Base-by-base conservation (phyloP, 2,888 invertebrate genomes). In the Diachrysia chrysitis region DNA sequence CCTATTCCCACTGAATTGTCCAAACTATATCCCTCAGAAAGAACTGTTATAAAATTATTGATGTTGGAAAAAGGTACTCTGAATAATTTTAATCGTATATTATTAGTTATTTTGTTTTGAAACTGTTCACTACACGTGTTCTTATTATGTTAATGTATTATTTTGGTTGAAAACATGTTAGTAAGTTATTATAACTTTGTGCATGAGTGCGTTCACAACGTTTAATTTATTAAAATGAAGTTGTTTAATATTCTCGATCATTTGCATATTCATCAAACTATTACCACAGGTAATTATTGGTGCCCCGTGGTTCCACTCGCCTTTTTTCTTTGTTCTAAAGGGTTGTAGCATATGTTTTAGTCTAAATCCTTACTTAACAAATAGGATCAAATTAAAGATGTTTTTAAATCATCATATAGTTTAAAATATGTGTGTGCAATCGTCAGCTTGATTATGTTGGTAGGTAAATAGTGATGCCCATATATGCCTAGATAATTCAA, bases 141-240 rank as follows among this genome's bases (percentile, higher is more conserved):
- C 48, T 48, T 17, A 48, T 48, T 48, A 19, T 19, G 48, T 19
- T 9, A 48, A 48, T 19, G 19, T 10, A 48, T 48, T 19, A 48
- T 48, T 48, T 19, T 17, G 19, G 17, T 48, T 19, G 9, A 48
- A 19, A 48, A 48, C 48, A 37, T 37, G 48, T 48, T 48, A 10
- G 10, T 48, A 48, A 51, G 48, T 51, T 12, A 51, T 51, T 51
- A 51, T 51, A 51, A n/a, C 21, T 51, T 21, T 12, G 48, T 21
- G 19, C 19, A 19, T 51, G 48, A 10, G 48, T 51, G 21, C 48
- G 48, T 51, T 21, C 17, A 14, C 48, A 51, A 51, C 21, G 48
- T 19, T 19, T 21, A 51, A 51, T 51, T 19, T 51, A 51, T 51
- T 51, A 21, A 19, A 51, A 51, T 21, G 19, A 51, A 51, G 48